Base-by-base conservation (phyloP, 1,140 invertebrate species). In the Goniozus legneri region DNA sequence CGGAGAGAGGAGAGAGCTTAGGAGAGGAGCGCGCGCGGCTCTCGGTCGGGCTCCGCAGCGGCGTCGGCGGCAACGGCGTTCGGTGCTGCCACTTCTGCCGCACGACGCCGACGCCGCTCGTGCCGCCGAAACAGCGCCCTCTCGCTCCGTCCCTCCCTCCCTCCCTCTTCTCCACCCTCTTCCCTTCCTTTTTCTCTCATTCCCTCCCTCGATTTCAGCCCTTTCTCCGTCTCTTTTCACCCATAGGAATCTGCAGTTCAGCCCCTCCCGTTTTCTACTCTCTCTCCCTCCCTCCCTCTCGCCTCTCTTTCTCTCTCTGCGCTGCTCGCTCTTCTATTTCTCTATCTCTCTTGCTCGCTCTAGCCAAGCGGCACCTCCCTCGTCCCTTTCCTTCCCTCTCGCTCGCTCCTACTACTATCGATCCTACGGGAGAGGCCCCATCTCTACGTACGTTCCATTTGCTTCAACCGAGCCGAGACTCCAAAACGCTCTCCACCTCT, bases 371-470 rank as follows among this genome's bases (percentile, higher is more conserved):
- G 32, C 52, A 46, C 35, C 49, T 39, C 24, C 7, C 37, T 27
- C 22, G 32, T 18, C 30, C 33, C 47, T 45, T 10, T 32, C 54
- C 39, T 33, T 54, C 48, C 27, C 50, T 18, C 35, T 35, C 34
- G 20, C 27, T 13, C 8, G 45, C 39, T 19, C 45, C 48, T 45
- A 45, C 37, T 45, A 32, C 47, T 66, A 66, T 66, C 64, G 64
- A 66, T 66, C 64, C 64, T 60, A 53, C 49, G 43, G 54, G 44
- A 52, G 58, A 51, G 50, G 47, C 56, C 43, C n/a, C 57, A 56
- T 44, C 21, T 27, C 37, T 40, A 14, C 40, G 43, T 49, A 52
- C 44, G 51, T 62, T 58, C 58, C 52, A 58, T 56, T 65, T 62
- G 50, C 49, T 43, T 41, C 49, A 38, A 44, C 44, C 56, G 56